phyloP scores from a whole-genome alignment of 1,140 invertebrate species.

The Cyclargus thomasi region DNA sequence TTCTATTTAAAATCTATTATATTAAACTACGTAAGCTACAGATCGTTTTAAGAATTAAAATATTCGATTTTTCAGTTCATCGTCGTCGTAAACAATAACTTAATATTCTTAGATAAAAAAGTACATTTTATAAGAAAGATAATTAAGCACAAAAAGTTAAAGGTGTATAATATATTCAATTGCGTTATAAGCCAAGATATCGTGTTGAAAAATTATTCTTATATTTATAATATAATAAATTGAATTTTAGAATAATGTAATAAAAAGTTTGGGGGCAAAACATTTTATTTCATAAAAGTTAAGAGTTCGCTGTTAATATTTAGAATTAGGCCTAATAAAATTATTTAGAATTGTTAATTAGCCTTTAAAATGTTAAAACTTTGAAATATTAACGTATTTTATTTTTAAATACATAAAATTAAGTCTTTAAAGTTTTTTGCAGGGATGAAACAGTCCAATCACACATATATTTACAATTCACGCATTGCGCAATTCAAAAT shows the following conservation, averaged over 20 bases:
- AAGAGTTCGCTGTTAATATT: not conserved
- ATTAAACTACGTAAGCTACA: not conserved
- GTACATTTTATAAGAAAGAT: not conserved
- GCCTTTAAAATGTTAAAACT: not conserved
- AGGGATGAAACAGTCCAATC: not conserved
- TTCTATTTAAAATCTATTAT: not conserved
- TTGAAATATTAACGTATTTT: no score
- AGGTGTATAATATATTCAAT: not conserved
- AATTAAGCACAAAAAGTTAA: not conserved
- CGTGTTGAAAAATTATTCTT: not conserved
- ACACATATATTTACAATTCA: not conserved
- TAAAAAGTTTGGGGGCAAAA: not conserved
- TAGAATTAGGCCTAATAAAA: not conserved
- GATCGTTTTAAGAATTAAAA: conserved; percentile 1
- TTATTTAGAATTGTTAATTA: not conserved
- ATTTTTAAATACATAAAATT: not conserved
- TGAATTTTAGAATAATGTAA: not conserved
- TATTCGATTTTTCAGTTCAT: not conserved
- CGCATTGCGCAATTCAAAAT: not conserved
- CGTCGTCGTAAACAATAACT: not conserved
- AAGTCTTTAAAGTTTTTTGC: not conserved
- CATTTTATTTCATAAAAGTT: not conserved
- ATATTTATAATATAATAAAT: not conserved
- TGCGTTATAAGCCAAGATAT: no score
- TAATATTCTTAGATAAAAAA: not conserved